phyloP scores from a whole-genome alignment of 2,113 vertebrate genomes.

The Brachyhypopomus occidentalis region DNA sequence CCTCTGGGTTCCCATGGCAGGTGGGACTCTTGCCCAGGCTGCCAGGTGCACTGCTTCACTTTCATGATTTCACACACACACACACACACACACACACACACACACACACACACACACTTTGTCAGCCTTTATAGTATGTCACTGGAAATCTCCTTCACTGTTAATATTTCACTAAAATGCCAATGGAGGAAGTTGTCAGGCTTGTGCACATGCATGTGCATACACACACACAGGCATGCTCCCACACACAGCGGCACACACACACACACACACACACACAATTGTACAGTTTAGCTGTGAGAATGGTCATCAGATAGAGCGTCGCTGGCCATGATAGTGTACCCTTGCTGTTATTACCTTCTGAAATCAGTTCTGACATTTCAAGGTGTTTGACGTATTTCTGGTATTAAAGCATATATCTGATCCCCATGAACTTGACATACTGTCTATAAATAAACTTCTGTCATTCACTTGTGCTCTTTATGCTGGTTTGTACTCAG shows the following conservation, averaged over 20 bases:
- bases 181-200: constrained; percentile 68
- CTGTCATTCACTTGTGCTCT: no score
- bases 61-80: constrained; percentile 52
- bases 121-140: constrained; percentile 59
- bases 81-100: constrained; percentile 45
- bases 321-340: no score
- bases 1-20: constrained; percentile 77
- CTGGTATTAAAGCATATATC: no score
- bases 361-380: not conserved
- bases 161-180: constrained; percentile 85
- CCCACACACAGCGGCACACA: constrained; percentile 21
- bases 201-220: constrained; percentile 4
- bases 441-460: no score
- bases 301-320: no score
- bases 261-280: constrained; percentile 51
- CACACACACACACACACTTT: not conserved
- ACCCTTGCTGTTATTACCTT: not conserved
- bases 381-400: no score
- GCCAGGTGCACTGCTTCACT: constrained; percentile 64
- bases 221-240: constrained; percentile 45
- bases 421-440: no score
- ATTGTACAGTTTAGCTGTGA: not conserved
- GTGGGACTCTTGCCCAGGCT: constrained; percentile 68
- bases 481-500: no score
- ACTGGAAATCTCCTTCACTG: constrained; percentile 76